phyloP scores from a whole-genome alignment of 2,113 vertebrate genomes.

The Dissostichus mawsoni region DNA sequence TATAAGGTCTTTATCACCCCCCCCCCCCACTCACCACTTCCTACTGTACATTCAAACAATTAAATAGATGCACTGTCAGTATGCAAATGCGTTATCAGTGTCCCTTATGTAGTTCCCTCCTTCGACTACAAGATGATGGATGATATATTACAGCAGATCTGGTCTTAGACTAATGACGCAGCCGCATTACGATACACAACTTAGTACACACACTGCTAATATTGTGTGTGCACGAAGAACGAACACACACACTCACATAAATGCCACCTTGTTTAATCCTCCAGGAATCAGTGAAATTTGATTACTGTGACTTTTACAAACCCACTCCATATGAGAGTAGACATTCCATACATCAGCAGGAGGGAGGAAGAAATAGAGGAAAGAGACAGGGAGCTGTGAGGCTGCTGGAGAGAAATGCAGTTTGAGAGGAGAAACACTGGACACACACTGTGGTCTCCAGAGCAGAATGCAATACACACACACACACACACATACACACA shows the following conservation, averaged over 20 bases:
- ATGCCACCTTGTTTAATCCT: slow-evolving; percentile 76
- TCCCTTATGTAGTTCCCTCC: slow-evolving; percentile 63
- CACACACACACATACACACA: neutral
- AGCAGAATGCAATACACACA: slow-evolving; percentile 38
- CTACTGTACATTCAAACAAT: slow-evolving; percentile 57
- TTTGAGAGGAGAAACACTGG: slow-evolving; percentile 50
- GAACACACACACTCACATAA: slow-evolving; percentile 45
- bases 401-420: slow-evolving; percentile 36
- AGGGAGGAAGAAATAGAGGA: slow-evolving; percentile 19
- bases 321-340: slow-evolving; percentile 77
- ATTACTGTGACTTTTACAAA: slow-evolving; percentile 83
- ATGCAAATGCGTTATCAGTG: slow-evolving; percentile 70
- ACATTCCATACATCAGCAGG: slow-evolving; percentile 79
- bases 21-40: neutral
- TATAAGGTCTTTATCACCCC: slow-evolving; percentile 39
- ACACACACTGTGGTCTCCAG: slow-evolving; percentile 46
- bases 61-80: slow-evolving; percentile 60
- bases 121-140: slow-evolving; percentile 76
- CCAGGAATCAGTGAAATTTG: slow-evolving; percentile 77
- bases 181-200: slow-evolving; percentile 73
- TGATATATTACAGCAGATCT: slow-evolving; percentile 74
- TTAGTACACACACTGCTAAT: slow-evolving; percentile 67
- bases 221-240: slow-evolving; percentile 58
- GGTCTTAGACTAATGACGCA: slow-evolving; percentile 76
- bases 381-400: slow-evolving; percentile 43